Base-by-base conservation (phyloP, 2,797 vertebrate species). In the Onychomys arenicola region DNA sequence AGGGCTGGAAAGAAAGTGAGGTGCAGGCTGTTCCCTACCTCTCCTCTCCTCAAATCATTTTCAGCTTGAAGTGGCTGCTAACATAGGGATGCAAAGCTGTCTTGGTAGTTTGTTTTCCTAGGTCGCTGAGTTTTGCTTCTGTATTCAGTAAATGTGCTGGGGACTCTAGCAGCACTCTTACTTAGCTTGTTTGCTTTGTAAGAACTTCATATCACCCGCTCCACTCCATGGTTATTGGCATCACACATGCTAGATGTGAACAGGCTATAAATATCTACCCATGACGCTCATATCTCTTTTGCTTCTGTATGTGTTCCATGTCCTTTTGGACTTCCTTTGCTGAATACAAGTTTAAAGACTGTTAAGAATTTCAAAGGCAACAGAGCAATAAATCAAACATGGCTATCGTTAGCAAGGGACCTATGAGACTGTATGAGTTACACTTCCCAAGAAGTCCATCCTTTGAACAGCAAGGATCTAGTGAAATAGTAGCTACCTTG, bases 341-440 rank as follows among this genome's bases (percentile, higher is more conserved):
- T 95, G 81, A 95, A 61, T 7, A 37, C 63, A 76, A 57, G 61
- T 40, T 81, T 23, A 93, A 93, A 92, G 67, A 86, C 84, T 80
- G 85, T 67, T 90, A 63, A 57, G 73, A 90, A 90, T 89, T 91
- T 91, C 2, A 63, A 93, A 89, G 69, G 71, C n/a, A 89, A 43
- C 11, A 69, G 77, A 93, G 37, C 17, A 55, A 73, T 92, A 73
- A 52, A 57, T 63, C 52, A 91, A 94, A 59, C 23, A 37, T 49
- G 32, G 1, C 9, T 43, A 43, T 65, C 52, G 16, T 43, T n/a
- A 49, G 29, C 7, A 69, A 85, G 32, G 37, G 25, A 34, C 21
- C 32, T 65, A 5, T 27, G 71, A 65, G 69, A 61, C 23, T 10
- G 2, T n/a, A 55, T 25, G 55, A 52, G 34, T n/a, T 21, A 5